These are phyloP conservation scores for Autographa gamma DNA, from an alignment of 2,888 invertebrate genomes.

Conservation along the genomic window DNA sequence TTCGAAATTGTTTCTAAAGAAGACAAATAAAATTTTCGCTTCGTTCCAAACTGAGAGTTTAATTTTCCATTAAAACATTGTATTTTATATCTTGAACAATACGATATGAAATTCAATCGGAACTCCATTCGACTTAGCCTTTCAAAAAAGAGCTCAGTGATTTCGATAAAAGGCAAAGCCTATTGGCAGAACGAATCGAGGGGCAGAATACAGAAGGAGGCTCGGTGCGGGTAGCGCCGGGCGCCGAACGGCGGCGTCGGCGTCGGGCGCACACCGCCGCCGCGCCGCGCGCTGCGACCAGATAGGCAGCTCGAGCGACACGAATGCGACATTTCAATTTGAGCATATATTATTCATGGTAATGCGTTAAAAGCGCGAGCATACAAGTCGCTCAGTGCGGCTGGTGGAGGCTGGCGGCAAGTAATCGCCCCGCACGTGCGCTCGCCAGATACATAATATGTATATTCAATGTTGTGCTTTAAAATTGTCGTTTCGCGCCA, in stretches of 20 bases:
- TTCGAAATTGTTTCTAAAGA: constrained; percentile 30
- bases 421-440: constrained; percentile 85
- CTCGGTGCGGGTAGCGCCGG: constrained; percentile 57
- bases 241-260: constrained; percentile 63
- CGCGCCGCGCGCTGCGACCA: constrained; percentile 66
- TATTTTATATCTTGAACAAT: constrained; percentile 39
- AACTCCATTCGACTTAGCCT: constrained; percentile 59
- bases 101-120: constrained; percentile 57
- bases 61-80: constrained; percentile 11
- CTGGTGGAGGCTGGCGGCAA: constrained; percentile 71
- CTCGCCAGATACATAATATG: constrained; percentile 78
- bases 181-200: constrained; percentile 79
- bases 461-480: constrained; percentile 87
- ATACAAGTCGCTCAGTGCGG: constrained; percentile 79
- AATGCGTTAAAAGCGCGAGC: constrained; percentile 88
- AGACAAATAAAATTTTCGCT: constrained; percentile 19
- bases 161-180: constrained; percentile 83
- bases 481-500: constrained; percentile 87
- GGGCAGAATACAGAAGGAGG: constrained; percentile 79
- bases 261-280: constrained; percentile 33
- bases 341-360: constrained; percentile 88
- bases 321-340: constrained; percentile 89
- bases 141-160: constrained; percentile 69
- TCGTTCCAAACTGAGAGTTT: constrained; percentile 5
- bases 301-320: constrained; percentile 84